Evolutionary conservation across 2,113 vertebrate genomes (phyloP), one percentile per base, ranked within the genome.

Genomic region (Cynoglossus semilaevis): DNA sequence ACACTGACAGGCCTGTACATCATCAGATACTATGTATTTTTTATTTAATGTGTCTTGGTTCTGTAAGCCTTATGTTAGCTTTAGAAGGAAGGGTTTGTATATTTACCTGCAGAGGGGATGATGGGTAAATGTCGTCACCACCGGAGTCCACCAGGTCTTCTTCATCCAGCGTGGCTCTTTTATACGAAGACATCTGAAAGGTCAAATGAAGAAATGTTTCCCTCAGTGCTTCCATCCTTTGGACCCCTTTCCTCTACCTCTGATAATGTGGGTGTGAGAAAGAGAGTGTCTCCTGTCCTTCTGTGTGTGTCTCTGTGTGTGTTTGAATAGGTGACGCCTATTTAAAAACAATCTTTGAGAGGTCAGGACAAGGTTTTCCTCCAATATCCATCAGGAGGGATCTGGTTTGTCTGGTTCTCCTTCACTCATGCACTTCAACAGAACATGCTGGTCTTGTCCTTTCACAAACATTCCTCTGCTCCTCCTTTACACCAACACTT

Each of bases 111-210:
- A 95, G 76, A 35, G 90, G 90, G 0, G 93, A 90, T 9, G 94
- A 91, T 11, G 92, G 91, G 80, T 94, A 96, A 36, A 90, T 77
- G 13, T 96, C 94, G 2, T 97, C 95, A 0, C 88, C 69, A 4
- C 89, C 78, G 9, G 94, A 92, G 54, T 96, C 94, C 79, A 96
- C 85, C 74, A 98, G 88, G 22, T 97, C 94, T 69, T 99, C 96
- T 2, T 98, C 96, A 0, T 98, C 96, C 85, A 96, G 73, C 0
- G 96, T 98, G 0, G 95, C 94, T 56, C 95, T 88, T 77, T 94
- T 98, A 84, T 98, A 98, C 3, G 93, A 83, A 9, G 96, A 97
- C 95, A 96, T 97, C 96, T 99, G 93, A 77, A 88, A 91, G 57
- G 90, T 77, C 86, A 94, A 89, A 82, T 89, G 90, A 58, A 93